These are phyloP conservation scores for Hylyphantes graminicola DNA, from an alignment of 1,140 invertebrate genomes.

Conservation along the genomic window DNA sequence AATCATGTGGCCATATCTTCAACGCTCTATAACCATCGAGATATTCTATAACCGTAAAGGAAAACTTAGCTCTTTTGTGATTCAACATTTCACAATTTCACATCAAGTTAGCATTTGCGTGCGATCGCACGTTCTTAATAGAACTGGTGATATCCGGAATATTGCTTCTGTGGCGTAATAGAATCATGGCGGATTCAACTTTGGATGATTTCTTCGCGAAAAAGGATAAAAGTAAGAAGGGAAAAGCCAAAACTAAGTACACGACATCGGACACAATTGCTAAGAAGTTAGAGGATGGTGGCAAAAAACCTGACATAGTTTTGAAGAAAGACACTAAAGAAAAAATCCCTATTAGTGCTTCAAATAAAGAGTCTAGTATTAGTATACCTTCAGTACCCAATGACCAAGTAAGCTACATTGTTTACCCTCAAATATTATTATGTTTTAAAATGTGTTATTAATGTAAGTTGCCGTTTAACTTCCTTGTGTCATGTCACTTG, in stretches of 20 bases:
- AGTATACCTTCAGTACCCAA: slow-evolving; percentile 40
- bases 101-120: slow-evolving; percentile 19
- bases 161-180: slow-evolving; percentile 20
- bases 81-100: slow-evolving; percentile 29
- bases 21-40: too few species aligned
- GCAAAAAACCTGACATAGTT: slow-evolving; percentile 71
- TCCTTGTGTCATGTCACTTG: background rate
- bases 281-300: slow-evolving; percentile 70
- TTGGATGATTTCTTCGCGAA: slow-evolving; percentile 94
- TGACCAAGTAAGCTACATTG: slow-evolving; percentile 41
- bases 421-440: background rate
- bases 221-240: slow-evolving; percentile 86
- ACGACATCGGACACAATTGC: slow-evolving; percentile 86
- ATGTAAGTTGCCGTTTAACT: background rate
- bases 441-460: background rate
- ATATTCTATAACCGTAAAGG: too few species aligned
- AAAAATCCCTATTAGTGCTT: slow-evolving; percentile 51
- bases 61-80: slow-evolving; percentile 16
- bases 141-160: slow-evolving; percentile 28
- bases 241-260: slow-evolving; percentile 79
- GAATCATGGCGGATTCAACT: slow-evolving; percentile 78
- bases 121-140: slow-evolving; percentile 17
- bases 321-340: slow-evolving; percentile 66
- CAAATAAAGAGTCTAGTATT: slow-evolving; percentile 27
- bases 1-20: too few species aligned